Conservation (phyloP, 2,797 vertebrate genomes). For the Myotis myotis region DNA sequence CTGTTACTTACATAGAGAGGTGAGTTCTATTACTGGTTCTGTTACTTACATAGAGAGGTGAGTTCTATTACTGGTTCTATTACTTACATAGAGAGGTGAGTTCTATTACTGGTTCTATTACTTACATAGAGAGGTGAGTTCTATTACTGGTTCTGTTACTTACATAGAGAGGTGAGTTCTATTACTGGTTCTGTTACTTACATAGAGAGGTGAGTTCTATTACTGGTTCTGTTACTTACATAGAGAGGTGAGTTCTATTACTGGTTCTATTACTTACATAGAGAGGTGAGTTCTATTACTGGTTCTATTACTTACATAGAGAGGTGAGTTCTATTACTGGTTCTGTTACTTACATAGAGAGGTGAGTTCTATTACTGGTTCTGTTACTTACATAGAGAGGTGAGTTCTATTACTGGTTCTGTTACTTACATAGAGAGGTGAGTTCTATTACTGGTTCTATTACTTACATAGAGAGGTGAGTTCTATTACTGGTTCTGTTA, state of each 20-base stretch:
- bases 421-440: no score
- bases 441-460: background rate
- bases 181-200: constrained; percentile 19
- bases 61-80: background rate
- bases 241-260: constrained; percentile 65
- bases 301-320: background rate
- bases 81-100: constrained; percentile 37
- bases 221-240: background rate
- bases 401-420: constrained; percentile 65
- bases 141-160: constrained; percentile 46
- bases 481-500: constrained; percentile 67
- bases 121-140: constrained; percentile 52
- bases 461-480: constrained; percentile 36
- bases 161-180: constrained; percentile 60
- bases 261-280: background rate
- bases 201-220: constrained; percentile 63
- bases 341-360: constrained; percentile 23
- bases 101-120: constrained; percentile 56
- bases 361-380: constrained; percentile 30
- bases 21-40: constrained; percentile 62
- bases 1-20: constrained; percentile 3
- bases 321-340: constrained; percentile 62
- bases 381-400: constrained; percentile 1
- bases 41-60: no score
- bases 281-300: constrained; percentile 65